A percentile compares a stretch with the other conserved stretches of the same genome.
Conservation (phyloP, 2,797 vertebrate genomes). For the Crocodylus rhombifer region DNA sequence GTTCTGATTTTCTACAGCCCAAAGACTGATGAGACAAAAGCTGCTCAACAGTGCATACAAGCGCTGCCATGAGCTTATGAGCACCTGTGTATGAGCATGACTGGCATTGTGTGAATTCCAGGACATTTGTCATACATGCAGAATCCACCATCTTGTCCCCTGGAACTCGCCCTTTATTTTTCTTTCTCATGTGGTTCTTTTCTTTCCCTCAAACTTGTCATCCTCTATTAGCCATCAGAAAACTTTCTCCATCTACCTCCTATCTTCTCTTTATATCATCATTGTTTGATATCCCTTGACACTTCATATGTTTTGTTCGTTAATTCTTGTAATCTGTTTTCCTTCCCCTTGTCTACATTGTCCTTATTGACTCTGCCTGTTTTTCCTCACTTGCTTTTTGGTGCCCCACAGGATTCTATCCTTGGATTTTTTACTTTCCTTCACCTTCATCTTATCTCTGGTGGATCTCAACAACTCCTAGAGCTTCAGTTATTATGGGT, state of each 20-base stretch:
- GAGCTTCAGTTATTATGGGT: background rate
- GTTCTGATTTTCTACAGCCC: background rate
- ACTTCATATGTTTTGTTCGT: background rate
- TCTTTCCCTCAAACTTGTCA: background rate
- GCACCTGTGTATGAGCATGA: fast-evolving
- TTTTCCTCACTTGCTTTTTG: background rate
- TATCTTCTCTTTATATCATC: background rate
- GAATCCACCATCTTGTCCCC: background rate
- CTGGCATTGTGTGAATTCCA: fast-evolving
- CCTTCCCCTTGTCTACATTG: background rate
- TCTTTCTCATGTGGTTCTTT: background rate
- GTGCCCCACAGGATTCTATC: background rate
- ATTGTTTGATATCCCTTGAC: background rate
- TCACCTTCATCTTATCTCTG: background rate
- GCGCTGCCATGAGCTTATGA: background rate
- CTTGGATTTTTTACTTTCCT: background rate
- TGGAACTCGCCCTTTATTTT: background rate
- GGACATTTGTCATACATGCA: background rate
- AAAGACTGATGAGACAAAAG: background rate
- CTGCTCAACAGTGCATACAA: background rate
- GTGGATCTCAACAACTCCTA: background rate
- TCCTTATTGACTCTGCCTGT: no score
- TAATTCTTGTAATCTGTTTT: background rate
- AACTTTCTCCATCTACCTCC: background rate
- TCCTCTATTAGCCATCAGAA: background rate